Percentiles rank a stretch among this genome's conserved stretches.
Evolutionary conservation across 1,140 invertebrate genomes (phyloP).

Genomic region (Coboldia fuscipes): DNA sequence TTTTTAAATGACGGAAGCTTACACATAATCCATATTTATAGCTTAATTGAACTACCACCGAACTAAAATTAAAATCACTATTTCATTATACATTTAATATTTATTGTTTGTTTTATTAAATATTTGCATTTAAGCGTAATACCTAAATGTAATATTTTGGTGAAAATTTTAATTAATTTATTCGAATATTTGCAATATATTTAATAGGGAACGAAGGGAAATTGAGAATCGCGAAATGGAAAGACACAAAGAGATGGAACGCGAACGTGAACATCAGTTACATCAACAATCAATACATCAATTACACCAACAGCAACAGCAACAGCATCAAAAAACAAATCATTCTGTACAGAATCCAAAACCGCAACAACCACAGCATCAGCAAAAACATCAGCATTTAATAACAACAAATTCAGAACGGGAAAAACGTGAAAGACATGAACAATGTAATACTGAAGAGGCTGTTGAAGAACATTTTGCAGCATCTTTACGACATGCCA

Average conservation of each 20-base stretch:
- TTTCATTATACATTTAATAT: no score
- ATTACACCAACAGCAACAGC: neutral
- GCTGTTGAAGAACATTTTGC: constrained; percentile 65
- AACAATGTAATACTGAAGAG: constrained; percentile 30
- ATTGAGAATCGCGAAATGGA: constrained; percentile 4
- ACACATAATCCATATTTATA: no score
- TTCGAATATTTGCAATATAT: neutral
- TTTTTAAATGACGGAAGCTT: no score
- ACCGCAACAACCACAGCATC: neutral
- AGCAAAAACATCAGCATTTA: neutral
- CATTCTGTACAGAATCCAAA: neutral
- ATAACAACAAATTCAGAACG: no score
- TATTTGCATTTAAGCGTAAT: no score
- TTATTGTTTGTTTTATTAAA: no score
- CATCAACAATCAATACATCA: neutral
- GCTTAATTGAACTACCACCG: no score
- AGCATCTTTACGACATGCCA: constrained; percentile 47
- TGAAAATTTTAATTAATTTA: no score
- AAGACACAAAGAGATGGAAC: constrained; percentile 2
- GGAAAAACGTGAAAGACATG: constrained; percentile 24
- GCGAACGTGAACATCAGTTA: constrained; percentile 2
- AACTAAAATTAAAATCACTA: no score
- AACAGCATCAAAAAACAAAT: neutral
- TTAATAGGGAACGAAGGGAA: constrained; percentile 2
- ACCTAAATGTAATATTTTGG: no score